Base-by-base conservation (phyloP, 1,140 invertebrate genomes). In the Tetragonula clypearis region DNA sequence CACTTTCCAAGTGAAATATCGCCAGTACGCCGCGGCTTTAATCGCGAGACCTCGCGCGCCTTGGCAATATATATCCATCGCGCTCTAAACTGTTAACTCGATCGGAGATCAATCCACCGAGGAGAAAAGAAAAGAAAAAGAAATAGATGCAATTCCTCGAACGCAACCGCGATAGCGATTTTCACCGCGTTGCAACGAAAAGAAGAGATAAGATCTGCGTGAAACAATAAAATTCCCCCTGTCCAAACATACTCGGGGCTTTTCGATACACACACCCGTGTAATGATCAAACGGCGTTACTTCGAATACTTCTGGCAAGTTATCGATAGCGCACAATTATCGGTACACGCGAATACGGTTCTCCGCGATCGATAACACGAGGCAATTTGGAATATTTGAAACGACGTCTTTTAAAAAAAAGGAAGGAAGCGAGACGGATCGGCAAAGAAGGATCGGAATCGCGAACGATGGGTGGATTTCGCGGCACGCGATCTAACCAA, bases 241-340 rank as follows among this genome's bases (percentile, higher is more conserved):
- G 62, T 68, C 53, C 15, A 35, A 77, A 49, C 74, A 30, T 12
- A 19, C 30, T 30, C 62, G 5, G 35, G 8, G 17, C 2, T 4
- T 19, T 11, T 19, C 11, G 65, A n/a, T 26, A 26, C 65, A 26
- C 65, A 26, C 26, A 9, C 56, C 3, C 19, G 11, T 49, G 35
- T 11, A 19, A 66, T 6, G 53, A 58, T 66, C 19, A 66, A 76
- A 56, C 80, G 26, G 12, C 55, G n/a, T 55, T 49, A 8, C 41
- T 49, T 49, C 41, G 41, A 49, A 49, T 8, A 49, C 41, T 49
- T 66, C 35, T 55, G n/a, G n/a, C 82, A 60, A 58, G 58, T 79
- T 53, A 56, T 53, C 21, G 82, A 79, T 84, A 79, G 41, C 23
- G 66, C 12, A 15, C 23, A 15, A 17, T 84, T 84, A 84, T 84